phyloP scores from a whole-genome alignment of 2,888 invertebrate species.

The Synanthedon myopaeformis region DNA sequence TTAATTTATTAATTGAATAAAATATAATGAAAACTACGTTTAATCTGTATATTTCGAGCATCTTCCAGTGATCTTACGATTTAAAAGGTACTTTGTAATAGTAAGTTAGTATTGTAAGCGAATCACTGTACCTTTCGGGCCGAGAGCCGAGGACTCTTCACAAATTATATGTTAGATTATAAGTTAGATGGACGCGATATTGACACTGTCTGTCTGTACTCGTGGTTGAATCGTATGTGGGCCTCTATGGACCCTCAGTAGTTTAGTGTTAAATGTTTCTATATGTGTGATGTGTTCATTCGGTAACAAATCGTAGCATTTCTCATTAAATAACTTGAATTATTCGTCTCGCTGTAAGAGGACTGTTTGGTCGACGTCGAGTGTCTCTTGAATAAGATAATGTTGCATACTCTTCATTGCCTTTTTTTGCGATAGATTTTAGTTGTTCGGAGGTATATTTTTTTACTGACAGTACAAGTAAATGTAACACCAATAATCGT shows the following conservation, averaged over 20 bases:
- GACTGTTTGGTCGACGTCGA: constrained; percentile 31
- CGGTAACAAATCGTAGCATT: constrained; percentile 51
- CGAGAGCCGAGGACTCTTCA: constrained; percentile 50
- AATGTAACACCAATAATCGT: constrained; percentile 20
- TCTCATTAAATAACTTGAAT: constrained; percentile 23
- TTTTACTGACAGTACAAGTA: constrained; percentile 37
- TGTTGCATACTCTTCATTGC: constrained; percentile 51
- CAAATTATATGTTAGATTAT: constrained; percentile 39
- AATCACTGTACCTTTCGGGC: constrained; percentile 56
- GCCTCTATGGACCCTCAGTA: constrained; percentile 56
- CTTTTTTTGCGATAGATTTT: constrained; percentile 1
- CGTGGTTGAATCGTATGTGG: constrained; percentile 40
- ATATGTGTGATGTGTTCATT: constrained; percentile 63
- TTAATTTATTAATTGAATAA: constrained; percentile 1
- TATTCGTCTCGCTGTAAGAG: constrained; percentile 19
- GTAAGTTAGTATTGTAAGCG: constrained; percentile 52
- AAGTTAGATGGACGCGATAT: constrained; percentile 49
- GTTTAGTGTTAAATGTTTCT: constrained; percentile 60
- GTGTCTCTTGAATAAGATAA: constrained; percentile 23
- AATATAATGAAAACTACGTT: constrained; percentile 32
- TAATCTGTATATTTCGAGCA: constrained; percentile 42
- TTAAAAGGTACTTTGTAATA: constrained; percentile 45
- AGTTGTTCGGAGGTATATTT: constrained; percentile 19
- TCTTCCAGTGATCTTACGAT: constrained; percentile 66
- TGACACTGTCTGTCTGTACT: constrained; percentile 23